phyloP scores from a whole-genome alignment of 2,797 vertebrate species.

The Pelochelys cantorii region DNA sequence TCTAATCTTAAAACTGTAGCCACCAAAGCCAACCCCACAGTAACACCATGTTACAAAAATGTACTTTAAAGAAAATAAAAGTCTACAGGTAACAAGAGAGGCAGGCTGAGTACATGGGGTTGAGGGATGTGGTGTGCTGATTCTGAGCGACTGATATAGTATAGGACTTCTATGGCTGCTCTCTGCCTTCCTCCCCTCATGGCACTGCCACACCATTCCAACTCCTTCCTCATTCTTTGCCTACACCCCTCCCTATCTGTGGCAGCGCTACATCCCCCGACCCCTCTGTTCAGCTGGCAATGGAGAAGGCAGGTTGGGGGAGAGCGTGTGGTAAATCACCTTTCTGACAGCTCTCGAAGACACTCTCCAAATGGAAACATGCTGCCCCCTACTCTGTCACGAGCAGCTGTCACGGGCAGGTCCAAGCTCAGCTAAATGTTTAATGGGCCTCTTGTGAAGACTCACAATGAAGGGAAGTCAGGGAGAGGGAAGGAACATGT shows the following conservation, averaged over 20 bases:
- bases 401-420: conserved; percentile 63
- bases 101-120: neutral
- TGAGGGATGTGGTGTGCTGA: neutral
- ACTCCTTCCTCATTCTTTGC: neutral
- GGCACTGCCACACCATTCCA: neutral
- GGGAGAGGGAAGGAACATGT: conserved; percentile 33
- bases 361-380: neutral
- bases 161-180: neutral
- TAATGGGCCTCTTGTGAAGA: conserved; percentile 66
- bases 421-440: conserved; percentile 65
- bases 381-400: neutral
- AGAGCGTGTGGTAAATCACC: neutral
- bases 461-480: neutral
- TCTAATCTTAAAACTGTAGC: no score
- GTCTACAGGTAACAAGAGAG: neutral
- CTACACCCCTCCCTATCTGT: accelerated
- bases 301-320: neutral
- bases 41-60: no score
- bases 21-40: no score
- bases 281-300: neutral
- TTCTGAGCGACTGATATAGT: accelerated
- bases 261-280: accelerated
- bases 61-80: no score
- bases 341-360: conserved; percentile 5
- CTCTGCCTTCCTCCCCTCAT: neutral